Base-by-base conservation (phyloP, 2,113 vertebrate genomes). In the Pygoscelis antarcticus region DNA sequence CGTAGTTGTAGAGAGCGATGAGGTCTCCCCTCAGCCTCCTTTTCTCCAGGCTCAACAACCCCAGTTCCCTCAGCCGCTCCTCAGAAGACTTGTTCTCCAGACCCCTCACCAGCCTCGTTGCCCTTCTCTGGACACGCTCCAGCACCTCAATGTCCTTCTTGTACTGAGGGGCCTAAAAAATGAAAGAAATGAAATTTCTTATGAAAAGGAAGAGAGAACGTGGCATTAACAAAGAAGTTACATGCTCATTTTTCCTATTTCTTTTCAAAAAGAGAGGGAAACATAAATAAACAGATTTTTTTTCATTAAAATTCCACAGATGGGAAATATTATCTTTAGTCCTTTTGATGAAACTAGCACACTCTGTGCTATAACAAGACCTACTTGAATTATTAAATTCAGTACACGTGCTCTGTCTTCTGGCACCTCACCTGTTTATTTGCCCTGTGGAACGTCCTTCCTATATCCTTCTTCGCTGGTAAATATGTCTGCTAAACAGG, bases 271-370 rank as follows among this genome's bases (percentile, higher is more conserved):
- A 66, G 19, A 30, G 38, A 60, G 30, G 58, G 65, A 83, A 82
- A 38, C 34, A 61, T 80, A 95, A 94, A 47, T n/a, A 86, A 89
- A 49, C 89, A 94, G 60, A 75, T 69, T 84, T 82, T 95, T 95
- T 46, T 84, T 83, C 69, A 82, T 97, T 95, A 76, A 95, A 93
- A 91, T 95, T 84, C 92, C 95, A 89, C 92, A 95, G 87, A 79
- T 96, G 95, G 94, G 74, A 96, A 82, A 76, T 79, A 91, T 85
- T 97, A 93, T 57, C 91, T 83, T 64, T 69, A 70, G 81, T 87
- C 44, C 25, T 52, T 96, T 87, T 93, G 89, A 96, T 89, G 94
- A 60, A 94, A 77, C 27, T 65, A 64, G 62, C 81, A 58, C 72
- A 34, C 27, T 89, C 26, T 57, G 83, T 90, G 71, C 88, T 62